A percentile compares a stretch with the other conserved stretches of the same genome.
These are phyloP conservation scores for Acropora yongei DNA, from an alignment of 64 coral and sea anemone genomes.

Conservation along the genomic window DNA sequence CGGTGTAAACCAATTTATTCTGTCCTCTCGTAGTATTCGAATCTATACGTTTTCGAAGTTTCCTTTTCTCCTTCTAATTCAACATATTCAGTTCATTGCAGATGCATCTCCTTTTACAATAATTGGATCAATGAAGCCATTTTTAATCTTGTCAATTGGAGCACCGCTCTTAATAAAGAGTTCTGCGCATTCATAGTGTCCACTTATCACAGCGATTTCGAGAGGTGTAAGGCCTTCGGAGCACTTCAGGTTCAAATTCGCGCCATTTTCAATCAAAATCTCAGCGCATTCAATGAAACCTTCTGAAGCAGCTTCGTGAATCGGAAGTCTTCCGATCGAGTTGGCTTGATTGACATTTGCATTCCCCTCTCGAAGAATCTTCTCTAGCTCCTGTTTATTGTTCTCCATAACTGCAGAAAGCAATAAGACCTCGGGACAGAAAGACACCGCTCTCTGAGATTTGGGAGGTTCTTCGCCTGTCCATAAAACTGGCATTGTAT, in stretches of 20 bases:
- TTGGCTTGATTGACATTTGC: constrained; percentile 41
- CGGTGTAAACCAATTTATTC: too few species aligned
- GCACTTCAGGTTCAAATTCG: constrained; percentile 40
- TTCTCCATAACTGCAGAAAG: constrained; percentile 59
- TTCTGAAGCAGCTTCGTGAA: constrained; percentile 51
- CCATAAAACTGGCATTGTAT: constrained; percentile 29
- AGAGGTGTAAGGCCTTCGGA: constrained; percentile 43
- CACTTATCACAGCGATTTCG: constrained; percentile 46
- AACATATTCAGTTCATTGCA: background rate
- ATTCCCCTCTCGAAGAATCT: constrained; percentile 34
- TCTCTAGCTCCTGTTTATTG: constrained; percentile 49
- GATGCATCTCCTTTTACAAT: background rate
- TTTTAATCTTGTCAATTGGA: constrained; percentile 61
- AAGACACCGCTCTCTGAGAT: constrained; percentile 33
- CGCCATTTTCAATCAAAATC: constrained; percentile 57
- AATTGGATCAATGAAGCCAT: constrained; percentile 51
- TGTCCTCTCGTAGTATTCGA: too few species aligned
- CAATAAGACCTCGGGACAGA: constrained; percentile 54
- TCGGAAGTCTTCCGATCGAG: constrained; percentile 32
- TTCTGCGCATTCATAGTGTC: constrained; percentile 64
- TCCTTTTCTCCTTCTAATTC: background rate
- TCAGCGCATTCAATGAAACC: constrained; percentile 45
- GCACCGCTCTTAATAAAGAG: constrained; percentile 59
- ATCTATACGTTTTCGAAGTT: background rate
- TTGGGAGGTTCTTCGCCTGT: constrained; percentile 1